Base-by-base conservation (phyloP, 2,113 vertebrate species). In the Sapayoa aenigma region DNA sequence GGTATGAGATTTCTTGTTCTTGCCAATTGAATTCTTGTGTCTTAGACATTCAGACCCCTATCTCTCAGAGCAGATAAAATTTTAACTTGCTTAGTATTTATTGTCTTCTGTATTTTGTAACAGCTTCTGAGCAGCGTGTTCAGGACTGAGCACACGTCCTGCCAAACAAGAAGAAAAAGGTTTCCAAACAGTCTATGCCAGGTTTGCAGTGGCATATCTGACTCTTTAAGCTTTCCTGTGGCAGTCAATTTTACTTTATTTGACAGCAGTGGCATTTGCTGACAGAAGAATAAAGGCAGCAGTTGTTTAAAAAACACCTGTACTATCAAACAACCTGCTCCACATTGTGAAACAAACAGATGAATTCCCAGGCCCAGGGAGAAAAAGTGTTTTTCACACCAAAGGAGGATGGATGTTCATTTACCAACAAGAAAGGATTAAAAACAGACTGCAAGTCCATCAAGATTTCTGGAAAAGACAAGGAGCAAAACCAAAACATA, bases 171-270 rank as follows among this genome's bases (percentile, higher is more conserved):
- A 82, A 87, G 74, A 77, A 93, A 94, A 85, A 73, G 25, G 9
- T 8, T 90, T 87, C 82, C 83, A 62, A 88, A 56, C 49, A 90
- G 74, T 6, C 46, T 46, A 3, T 33, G n/a, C 76, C 92, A 60
- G 37, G 69, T 59, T 77, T 52, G 37, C 82, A 46, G 11, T 60
- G 77, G 33, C 20, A 12, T 59, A 67, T 76, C 47, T 91, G 83
- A 96, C 95, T 96, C 93, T 62, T 39, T 63, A 87, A 93, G 71
- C 68, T 82, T 90, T 90, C 93, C 95, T 90, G 28, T 17, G 66
- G 77, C 83, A 96, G 93, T 96, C 94, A 96, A 90, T 94, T 96
- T 87, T 84, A 82, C 86, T 92, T 86, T 90, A 67, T 84, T 96
- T 93, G 93, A 96, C 90, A 96, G 93, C 94, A 60, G 37, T 72